Conservation (phyloP, 2,113 vertebrate species). For the Brachypteracias leptosomus region DNA sequence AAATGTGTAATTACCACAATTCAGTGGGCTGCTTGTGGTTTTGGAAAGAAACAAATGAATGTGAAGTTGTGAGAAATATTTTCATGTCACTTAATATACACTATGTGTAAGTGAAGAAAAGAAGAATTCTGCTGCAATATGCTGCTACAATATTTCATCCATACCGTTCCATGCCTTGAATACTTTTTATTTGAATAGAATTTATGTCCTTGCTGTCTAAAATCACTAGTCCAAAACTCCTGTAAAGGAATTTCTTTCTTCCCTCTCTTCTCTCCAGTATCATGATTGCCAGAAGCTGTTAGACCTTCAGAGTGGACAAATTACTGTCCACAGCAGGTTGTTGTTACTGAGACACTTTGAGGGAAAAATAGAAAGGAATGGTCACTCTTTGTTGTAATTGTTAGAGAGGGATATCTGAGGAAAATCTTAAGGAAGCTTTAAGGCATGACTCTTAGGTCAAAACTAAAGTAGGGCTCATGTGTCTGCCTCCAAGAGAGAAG, state of each 20-base stretch:
- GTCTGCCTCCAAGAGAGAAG: not conserved
- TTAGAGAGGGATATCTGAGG: not conserved
- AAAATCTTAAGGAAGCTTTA: not conserved
- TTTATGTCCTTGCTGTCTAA: not conserved
- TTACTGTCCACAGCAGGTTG: not conserved
- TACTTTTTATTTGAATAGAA: not conserved
- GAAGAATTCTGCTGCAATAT: not conserved
- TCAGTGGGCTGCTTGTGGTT: not conserved
- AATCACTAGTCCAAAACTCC: not conserved
- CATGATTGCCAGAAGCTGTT: not conserved
- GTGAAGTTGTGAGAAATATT: not conserved
- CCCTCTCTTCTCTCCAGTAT: not conserved
- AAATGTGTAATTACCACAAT: not conserved
- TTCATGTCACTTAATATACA: not conserved
- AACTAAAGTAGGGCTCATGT: not conserved
- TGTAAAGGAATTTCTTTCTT: not conserved
- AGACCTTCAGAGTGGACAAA: not conserved
- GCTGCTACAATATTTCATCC: not conserved
- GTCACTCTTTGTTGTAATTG: not conserved
- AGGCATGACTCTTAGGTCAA: not conserved
- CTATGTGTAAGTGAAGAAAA: not conserved
- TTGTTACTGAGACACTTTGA: not conserved
- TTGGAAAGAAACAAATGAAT: not conserved
- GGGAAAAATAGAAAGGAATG: not conserved
- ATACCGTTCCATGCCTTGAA: not conserved